Percentiles rank a stretch among this genome's conserved stretches.
Evolutionary conservation across 2,888 invertebrate genomes (phyloP).

Genomic region (Athalia circularis): DNA sequence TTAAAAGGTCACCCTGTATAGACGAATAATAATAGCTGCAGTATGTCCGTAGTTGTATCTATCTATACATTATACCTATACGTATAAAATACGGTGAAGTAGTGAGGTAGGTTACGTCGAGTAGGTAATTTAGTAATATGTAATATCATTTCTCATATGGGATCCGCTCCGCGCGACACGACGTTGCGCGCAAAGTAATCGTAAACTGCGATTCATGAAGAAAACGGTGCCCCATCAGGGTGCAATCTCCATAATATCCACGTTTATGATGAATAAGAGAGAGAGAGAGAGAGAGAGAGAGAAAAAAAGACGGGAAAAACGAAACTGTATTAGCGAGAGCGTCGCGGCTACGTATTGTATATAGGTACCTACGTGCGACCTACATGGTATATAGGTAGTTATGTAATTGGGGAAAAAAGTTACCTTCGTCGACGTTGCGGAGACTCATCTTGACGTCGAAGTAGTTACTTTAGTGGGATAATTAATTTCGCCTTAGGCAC

Average conservation of each 20-base stretch:
- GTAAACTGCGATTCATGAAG: constrained; percentile 15
- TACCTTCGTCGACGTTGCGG: neutral
- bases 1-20: neutral
- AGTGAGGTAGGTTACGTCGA: too few species aligned
- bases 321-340: constrained; percentile 8
- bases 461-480: neutral
- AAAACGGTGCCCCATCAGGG: neutral
- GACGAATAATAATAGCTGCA: neutral
- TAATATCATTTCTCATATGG: neutral
- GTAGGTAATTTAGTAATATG: constrained; percentile 17
- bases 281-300: neutral
- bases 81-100: too few species aligned
- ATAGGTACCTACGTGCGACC: neutral
- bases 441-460: constrained; percentile 24
- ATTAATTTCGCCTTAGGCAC: constrained; percentile 33
- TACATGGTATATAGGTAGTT: neutral
- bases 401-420: neutral
- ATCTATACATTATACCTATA: too few species aligned
- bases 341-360: neutral
- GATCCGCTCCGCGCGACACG: neutral
- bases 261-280: neutral
- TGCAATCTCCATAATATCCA: constrained; percentile 17
- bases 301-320: neutral
- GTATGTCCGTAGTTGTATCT: too few species aligned
- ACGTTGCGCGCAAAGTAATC: constrained; percentile 1